Evolutionary conservation across 2,113 vertebrate species (phyloP).

Genomic region (Spea bombifrons): DNA sequence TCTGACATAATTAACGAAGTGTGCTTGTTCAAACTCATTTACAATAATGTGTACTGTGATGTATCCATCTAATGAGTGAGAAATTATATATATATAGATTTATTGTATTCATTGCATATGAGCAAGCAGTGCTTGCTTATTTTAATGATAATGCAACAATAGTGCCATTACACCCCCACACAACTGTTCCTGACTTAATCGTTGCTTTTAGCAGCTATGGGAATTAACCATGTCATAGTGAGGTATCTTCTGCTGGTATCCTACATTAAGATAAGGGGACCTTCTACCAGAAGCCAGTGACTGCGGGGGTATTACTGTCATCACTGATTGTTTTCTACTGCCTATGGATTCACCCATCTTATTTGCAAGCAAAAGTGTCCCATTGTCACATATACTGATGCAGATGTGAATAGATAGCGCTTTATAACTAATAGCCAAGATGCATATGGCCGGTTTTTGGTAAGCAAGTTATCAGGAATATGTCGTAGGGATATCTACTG

Average conservation of each 20-base stretch:
- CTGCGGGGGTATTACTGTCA: constrained; percentile 42
- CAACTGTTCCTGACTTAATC: constrained; percentile 52
- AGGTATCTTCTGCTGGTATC: constrained; percentile 46
- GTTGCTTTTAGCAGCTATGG: constrained; percentile 54
- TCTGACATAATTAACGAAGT: background rate
- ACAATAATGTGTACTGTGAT: background rate
- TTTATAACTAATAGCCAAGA: too few relatives aligned
- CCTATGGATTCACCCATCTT: constrained; percentile 40
- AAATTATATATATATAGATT: background rate
- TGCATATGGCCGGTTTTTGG: too few relatives aligned
- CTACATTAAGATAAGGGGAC: constrained; percentile 19
- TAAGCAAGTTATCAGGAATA: too few relatives aligned
- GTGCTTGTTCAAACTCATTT: background rate
- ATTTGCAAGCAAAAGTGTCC: constrained; percentile 1
- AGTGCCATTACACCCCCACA: constrained; percentile 48
- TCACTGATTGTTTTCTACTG: constrained; percentile 29
- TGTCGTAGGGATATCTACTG: too few relatives aligned
- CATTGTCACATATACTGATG: background rate
- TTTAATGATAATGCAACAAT: constrained; percentile 42
- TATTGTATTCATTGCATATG: constrained; percentile 42
- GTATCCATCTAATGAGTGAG: background rate
- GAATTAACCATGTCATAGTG: constrained; percentile 34
- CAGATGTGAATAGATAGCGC: too few relatives aligned
- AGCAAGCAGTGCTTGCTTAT: constrained; percentile 38
- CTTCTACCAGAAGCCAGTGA: constrained; percentile 31